Evolutionary conservation across 2,113 vertebrate species (phyloP), one percentile per base, ranked within the genome.

Genomic region (Corythornis cristatus): DNA sequence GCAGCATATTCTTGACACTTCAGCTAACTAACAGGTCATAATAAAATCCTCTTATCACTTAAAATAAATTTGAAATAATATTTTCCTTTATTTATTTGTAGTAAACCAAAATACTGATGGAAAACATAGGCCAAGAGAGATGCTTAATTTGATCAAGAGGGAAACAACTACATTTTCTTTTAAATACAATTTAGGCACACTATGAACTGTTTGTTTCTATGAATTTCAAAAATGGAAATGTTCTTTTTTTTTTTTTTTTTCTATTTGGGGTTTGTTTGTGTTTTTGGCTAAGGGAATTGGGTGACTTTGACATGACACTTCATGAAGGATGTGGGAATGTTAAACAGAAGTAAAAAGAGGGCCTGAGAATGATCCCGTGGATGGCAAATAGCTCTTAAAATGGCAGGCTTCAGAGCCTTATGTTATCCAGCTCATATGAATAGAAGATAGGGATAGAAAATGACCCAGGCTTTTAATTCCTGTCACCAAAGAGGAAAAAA

Each of bases 301-400:
- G 89, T 93, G 96, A 82, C 45, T 87, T 82, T 95, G 96, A 96
- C 87, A 75, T 12, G 93, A 92, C 93, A 95, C 83, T 75, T 78
- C 91, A 65, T 90, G 91, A 95, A 57, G 66, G 84, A 76, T 95
- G 70, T 96, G 93, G 91, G 96, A 93, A 96, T 51, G 66, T 22
- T 87, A 78, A 85, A 82, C 7, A 91, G 58, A 73, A 87, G 71
- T 76, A 25, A 70, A 90, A 89, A 57, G 46, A 92, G 57, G 43
- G 84, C 84, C 84, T 96, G 96, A 53, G 93, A 96, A 95, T 12
- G 48, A 84, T 90, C 48, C 89, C 82, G 81, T 9, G 4, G 6
- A 8, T 89, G 93, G 93, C 57, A 96, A 92, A 86, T 16, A 65
- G 16, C 35, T 75, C 61, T 35, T 86, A 66, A 26, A 48, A 23